These are phyloP conservation scores for Ancistrus triradiatus DNA, from an alignment of 2,113 vertebrate species.

Conservation along the genomic window DNA sequence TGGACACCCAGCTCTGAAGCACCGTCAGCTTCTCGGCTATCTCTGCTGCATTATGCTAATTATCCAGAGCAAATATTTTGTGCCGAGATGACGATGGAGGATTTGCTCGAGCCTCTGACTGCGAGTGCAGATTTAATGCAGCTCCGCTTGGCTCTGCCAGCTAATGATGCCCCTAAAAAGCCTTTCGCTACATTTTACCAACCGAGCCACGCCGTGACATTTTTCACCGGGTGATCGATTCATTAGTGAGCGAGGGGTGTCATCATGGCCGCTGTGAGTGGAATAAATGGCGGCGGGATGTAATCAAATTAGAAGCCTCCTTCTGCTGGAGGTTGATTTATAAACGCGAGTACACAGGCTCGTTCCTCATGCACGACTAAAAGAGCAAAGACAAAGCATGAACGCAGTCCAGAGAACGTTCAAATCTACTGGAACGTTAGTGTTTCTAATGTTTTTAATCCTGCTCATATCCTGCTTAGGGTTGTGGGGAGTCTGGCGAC, in stretches of 20 bases:
- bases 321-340: conserved; percentile 21
- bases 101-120: not conserved
- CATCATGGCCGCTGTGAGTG: conserved; percentile 29
- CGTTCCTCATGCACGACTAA: conserved; percentile 8
- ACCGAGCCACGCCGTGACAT: conserved; percentile 16
- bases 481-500: no score
- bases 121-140: conserved; percentile 10
- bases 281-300: conserved; percentile 20
- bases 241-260: conserved; percentile 30
- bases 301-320: conserved; percentile 31
- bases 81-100: not conserved
- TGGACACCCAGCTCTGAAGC: not conserved
- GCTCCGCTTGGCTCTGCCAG: conserved; percentile 6
- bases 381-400: no score
- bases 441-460: no score
- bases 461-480: no score
- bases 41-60: not conserved
- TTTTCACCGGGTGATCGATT: conserved; percentile 36
- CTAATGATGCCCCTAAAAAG: conserved; percentile 30
- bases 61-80: conserved; percentile 2
- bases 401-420: no score
- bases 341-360: conserved; percentile 19
- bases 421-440: no score
- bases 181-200: conserved; percentile 24
- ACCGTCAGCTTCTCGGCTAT: not conserved